phyloP scores from a whole-genome alignment of 2,888 invertebrate species.

The Cephus pygmeus region DNA sequence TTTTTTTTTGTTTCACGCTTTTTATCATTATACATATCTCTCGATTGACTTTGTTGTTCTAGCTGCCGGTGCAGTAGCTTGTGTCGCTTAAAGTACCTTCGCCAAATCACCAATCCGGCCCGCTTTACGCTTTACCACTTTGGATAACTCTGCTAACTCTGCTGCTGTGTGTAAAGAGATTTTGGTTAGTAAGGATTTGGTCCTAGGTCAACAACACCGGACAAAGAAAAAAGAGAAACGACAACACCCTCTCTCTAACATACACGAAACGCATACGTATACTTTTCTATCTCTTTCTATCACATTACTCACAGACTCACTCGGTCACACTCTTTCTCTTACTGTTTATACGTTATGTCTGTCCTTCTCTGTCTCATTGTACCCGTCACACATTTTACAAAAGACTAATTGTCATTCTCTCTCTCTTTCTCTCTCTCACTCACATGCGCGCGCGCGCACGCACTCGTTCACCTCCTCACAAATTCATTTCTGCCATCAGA shows the following conservation, averaged over 20 bases:
- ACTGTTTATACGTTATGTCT: too few species aligned
- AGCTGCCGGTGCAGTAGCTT: constrained; percentile 62
- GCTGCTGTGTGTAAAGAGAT: constrained; percentile 54
- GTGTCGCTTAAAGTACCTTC: constrained; percentile 59
- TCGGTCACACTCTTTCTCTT: too few species aligned
- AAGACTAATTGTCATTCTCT: constrained; percentile 11
- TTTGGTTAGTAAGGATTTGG: constrained; percentile 52
- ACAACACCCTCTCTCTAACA: too few species aligned
- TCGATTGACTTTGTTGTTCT: constrained; percentile 58
- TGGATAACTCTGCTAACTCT: constrained; percentile 61
- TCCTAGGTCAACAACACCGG: constrained; percentile 37
- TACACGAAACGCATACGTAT: too few species aligned
- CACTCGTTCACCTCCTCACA: background rate
- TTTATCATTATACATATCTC: constrained; percentile 26
- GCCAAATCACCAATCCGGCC: constrained; percentile 49
- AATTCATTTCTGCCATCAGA: background rate
- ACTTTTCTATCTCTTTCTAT: too few species aligned
- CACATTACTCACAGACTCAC: too few species aligned
- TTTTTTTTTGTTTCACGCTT: too few species aligned
- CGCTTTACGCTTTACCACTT: constrained; percentile 59
- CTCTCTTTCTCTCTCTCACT: background rate
- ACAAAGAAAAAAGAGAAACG: too few species aligned
- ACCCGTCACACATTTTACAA: too few species aligned
- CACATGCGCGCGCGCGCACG: background rate
- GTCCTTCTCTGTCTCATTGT: too few species aligned